A percentile compares a stretch with the other conserved stretches of the same genome.
These are phyloP conservation scores for Eublepharis macularius DNA, from an alignment of 2,113 vertebrate species.

Conservation along the genomic window DNA sequence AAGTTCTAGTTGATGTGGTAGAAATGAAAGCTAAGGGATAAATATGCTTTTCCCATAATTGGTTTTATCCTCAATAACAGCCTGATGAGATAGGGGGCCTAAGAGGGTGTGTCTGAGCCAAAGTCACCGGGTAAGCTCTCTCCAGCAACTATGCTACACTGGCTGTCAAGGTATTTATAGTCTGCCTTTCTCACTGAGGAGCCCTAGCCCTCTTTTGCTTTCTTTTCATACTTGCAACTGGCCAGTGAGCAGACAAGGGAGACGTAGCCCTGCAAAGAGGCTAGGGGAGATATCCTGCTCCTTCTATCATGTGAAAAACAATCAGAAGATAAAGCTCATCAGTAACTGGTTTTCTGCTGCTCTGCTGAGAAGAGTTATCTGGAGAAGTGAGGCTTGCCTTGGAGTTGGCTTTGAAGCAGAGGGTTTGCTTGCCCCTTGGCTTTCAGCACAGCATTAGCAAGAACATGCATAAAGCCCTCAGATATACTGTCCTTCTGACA, in stretches of 20 bases:
- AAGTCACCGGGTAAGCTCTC: too few species aligned
- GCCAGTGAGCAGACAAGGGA: too few species aligned
- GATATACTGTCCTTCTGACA: not conserved
- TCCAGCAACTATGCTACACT: too few species aligned
- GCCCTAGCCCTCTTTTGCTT: too few species aligned
- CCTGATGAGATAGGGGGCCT: too few species aligned
- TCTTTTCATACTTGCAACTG: too few species aligned
- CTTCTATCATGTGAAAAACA: slow-evolving; percentile 98
- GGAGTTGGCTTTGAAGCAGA: not conserved
- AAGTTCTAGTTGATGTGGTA: slow-evolving; percentile 97
- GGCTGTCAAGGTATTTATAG: too few species aligned
- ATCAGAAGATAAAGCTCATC: slow-evolving; percentile 95
- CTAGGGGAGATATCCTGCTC: slow-evolving; percentile 81
- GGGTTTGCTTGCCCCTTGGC: not conserved
- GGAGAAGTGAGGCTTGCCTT: not conserved
- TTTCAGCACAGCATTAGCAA: not conserved
- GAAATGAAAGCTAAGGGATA: slow-evolving; percentile 93
- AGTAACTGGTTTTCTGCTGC: slow-evolving; percentile 78
- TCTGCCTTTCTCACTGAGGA: too few species aligned
- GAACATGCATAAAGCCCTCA: not conserved
- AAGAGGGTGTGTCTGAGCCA: too few species aligned
- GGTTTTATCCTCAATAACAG: too few species aligned
- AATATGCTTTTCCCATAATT: too few species aligned
- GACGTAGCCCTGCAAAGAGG: too few species aligned
- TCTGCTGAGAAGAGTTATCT: not conserved